Evolutionary conservation across 1,140 invertebrate species (phyloP).

Genomic region (Steinernema khuongi): DNA sequence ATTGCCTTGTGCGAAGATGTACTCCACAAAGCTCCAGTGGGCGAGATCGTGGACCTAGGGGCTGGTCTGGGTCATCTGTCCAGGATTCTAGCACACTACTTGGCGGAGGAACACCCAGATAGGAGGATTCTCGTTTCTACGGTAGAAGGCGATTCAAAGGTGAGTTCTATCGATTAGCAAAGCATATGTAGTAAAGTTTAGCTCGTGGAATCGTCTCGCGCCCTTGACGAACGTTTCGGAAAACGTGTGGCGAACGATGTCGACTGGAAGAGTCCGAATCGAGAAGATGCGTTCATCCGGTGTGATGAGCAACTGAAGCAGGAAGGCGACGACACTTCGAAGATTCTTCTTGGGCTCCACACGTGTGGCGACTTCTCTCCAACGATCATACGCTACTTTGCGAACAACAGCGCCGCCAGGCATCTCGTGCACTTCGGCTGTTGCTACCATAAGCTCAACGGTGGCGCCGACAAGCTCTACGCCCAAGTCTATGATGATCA

Average conservation of each 20-base stretch:
- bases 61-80: conserved; percentile 50
- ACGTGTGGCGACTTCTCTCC: conserved; percentile 49
- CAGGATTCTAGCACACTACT: conserved; percentile 31
- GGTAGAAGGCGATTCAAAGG: conserved; percentile 28
- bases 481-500: conserved; percentile 18
- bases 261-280: conserved; percentile 11
- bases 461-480: conserved; percentile 41
- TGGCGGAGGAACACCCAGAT: conserved; percentile 19
- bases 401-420: conserved; percentile 11
- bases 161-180: background rate
- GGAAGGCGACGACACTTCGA: background rate
- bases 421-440: conserved; percentile 43
- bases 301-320: conserved; percentile 23
- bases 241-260: conserved; percentile 10
- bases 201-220: background rate
- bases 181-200: background rate
- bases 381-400: conserved; percentile 42
- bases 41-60: conserved; percentile 44
- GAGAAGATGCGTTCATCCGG: conserved; percentile 23
- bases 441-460: conserved; percentile 53
- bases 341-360: conserved; percentile 44
- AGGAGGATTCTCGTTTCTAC: conserved; percentile 17
- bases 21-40: conserved; percentile 13
- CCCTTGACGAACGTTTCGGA: background rate
- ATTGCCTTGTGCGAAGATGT: conserved; percentile 22